Evolutionary conservation across 2,113 vertebrate species (phyloP).

Genomic region (Neopipo cinnamomea): DNA sequence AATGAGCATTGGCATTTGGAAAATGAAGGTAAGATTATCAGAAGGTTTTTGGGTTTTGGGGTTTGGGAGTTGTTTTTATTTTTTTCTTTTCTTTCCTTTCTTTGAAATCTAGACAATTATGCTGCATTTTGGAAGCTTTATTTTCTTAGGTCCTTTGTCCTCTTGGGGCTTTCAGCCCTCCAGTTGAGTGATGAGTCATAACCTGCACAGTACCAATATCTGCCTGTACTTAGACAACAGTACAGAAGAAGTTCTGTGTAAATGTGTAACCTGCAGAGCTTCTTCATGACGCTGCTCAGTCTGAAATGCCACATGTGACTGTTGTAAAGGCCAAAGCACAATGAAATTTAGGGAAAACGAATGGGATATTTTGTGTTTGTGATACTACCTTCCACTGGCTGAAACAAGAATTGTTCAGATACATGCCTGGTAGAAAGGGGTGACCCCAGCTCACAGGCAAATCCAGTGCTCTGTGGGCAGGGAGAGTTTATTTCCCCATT

Average conservation of each 20-base stretch:
- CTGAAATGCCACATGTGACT: fast-evolving
- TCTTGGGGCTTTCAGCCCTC: background rate
- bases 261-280: background rate
- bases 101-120: background rate
- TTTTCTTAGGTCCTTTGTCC: background rate
- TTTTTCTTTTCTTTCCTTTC: background rate
- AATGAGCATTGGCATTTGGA: background rate
- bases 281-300: background rate
- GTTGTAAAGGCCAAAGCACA: background rate
- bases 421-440: background rate
- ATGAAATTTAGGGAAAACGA: background rate
- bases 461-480: background rate
- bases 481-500: background rate
- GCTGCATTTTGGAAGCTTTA: background rate
- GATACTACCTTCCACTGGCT: background rate
- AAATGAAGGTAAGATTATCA: background rate
- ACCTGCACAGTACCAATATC: background rate
- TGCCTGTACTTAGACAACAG: background rate
- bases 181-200: background rate
- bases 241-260: background rate
- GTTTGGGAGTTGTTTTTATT: background rate
- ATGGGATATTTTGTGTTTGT: background rate
- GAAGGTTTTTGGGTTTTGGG: background rate
- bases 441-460: background rate
- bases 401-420: background rate